Evolutionary conservation across 2,797 vertebrate species (phyloP), one percentile per base, ranked within the genome.

Genomic region (Dallia pectoralis): DNA sequence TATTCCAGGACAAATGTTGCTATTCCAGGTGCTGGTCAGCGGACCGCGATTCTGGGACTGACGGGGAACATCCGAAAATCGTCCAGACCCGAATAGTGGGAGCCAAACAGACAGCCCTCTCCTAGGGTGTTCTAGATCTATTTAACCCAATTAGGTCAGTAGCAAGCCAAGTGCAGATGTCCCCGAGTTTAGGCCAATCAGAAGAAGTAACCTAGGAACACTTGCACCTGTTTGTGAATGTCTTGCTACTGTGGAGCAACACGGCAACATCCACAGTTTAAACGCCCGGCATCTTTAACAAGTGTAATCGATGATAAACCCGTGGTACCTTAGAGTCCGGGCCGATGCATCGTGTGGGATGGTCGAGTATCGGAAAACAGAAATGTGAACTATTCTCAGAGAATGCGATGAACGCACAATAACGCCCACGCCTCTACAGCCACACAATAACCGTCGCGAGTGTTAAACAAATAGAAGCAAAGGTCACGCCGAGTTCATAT

Each of bases 1-100:
- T 92, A 91, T 91, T 92, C 83, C 75, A 79, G 87, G 85, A 85
- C n/a, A 7, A 36, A 49, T 18, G 68, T n/a, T n/a, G n/a, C n/a
- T n/a, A n/a, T n/a, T n/a, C 77, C 86, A 90, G 90, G 88, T 86
- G 87, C 76, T 79, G 61, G 73, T 51, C 74, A 75, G 66, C 27
- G 36, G 81, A 85, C 40, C 53, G 69, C 76, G 47, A 79, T 77
- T 79, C 25, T 68, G 27, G 68, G 63, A 74, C 36, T 33, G 40
- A 16, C 49, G 67, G 62, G 61, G 27, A 66, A 32, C 80, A 51
- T 11, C 8, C 2, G 2, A 40, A n/a, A 40, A 4, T 5, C 11
- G 11, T 19, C 29, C 9, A 1, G 53, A 14, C 18, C 19, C 77
- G 61, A 1, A 51, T 32, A 15, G 40, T 51, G 47, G 22, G 14